Percentiles rank a stretch among this genome's conserved stretches.
Evolutionary conservation across 1,140 invertebrate species (phyloP).

Genomic region (Zaprionus taronus): DNA sequence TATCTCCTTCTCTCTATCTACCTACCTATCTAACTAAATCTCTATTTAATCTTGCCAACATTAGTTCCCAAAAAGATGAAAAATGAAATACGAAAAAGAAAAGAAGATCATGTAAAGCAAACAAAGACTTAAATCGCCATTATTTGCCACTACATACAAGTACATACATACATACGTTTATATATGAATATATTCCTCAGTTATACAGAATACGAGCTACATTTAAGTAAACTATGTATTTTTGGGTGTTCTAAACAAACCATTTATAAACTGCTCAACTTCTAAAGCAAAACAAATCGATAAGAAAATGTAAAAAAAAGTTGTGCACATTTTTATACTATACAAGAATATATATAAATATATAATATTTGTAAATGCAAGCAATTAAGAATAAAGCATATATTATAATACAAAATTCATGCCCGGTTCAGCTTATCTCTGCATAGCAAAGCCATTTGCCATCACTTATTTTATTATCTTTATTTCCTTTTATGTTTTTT

Average conservation of each 20-base stretch:
- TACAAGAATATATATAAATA: conserved; percentile 27
- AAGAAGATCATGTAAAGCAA: conserved; percentile 54
- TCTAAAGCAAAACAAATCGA: conserved; percentile 26
- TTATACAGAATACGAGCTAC: conserved; percentile 45
- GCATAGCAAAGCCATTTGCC: conserved; percentile 6
- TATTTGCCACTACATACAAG: conserved; percentile 68
- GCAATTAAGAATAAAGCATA: conserved; percentile 75
- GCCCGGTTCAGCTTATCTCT: conserved; percentile 7
- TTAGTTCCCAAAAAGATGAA: conserved; percentile 38
- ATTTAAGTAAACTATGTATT: conserved; percentile 33
- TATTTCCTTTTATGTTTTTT: conserved; percentile 11
- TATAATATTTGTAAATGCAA: conserved; percentile 66
- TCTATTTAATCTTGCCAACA: conserved; percentile 73
- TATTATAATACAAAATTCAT: conserved; percentile 29
- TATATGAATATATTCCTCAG: conserved; percentile 62
- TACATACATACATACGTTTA: conserved; percentile 23
- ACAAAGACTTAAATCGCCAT: conserved; percentile 79
- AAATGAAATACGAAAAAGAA: not conserved
- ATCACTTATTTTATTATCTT: conserved; percentile 2
- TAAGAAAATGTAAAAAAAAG: conserved; percentile 26
- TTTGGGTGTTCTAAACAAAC: conserved; percentile 56
- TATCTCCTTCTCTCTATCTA: conserved; percentile 14
- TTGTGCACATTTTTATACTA: conserved; percentile 70
- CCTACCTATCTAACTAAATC: conserved; percentile 7
- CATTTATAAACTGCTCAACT: conserved; percentile 12